These are phyloP conservation scores for Machimus rusticus DNA, from an alignment of 2,888 invertebrate genomes.

Conservation along the genomic window DNA sequence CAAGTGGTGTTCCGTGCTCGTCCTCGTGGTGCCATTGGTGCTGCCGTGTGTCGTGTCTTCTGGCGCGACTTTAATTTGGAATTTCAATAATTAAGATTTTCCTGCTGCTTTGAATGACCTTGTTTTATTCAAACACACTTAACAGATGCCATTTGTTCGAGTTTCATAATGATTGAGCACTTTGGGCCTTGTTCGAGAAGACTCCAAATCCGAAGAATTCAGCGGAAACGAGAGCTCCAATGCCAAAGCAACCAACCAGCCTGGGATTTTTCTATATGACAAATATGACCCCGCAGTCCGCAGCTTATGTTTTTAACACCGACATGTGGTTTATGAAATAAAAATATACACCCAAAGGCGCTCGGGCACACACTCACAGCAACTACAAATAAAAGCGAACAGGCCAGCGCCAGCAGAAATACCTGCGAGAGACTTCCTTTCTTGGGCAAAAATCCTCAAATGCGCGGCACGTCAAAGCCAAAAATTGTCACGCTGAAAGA, in stretches of 20 bases:
- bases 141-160: neutral
- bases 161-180: conserved; percentile 28
- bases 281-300: conserved; percentile 24
- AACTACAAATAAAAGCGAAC: neutral
- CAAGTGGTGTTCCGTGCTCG: neutral
- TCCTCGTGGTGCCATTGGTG: neutral
- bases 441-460: neutral
- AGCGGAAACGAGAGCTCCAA: neutral
- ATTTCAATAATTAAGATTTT: conserved; percentile 34
- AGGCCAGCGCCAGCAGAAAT: neutral
- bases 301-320: conserved; percentile 33
- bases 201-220: neutral
- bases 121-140: conserved; percentile 23
- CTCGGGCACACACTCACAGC: neutral
- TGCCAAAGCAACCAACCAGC: neutral
- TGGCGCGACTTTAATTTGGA: neutral
- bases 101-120: conserved; percentile 23
- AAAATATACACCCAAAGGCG: conserved; percentile 30
- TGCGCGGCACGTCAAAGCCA: neutral
- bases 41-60: neutral
- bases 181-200: neutral
- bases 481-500: neutral
- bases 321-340: conserved; percentile 39
- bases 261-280: conserved; percentile 13
- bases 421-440: neutral